These are phyloP conservation scores for Perccottus glenii DNA, from an alignment of 2,113 vertebrate species.

Conservation along the genomic window DNA sequence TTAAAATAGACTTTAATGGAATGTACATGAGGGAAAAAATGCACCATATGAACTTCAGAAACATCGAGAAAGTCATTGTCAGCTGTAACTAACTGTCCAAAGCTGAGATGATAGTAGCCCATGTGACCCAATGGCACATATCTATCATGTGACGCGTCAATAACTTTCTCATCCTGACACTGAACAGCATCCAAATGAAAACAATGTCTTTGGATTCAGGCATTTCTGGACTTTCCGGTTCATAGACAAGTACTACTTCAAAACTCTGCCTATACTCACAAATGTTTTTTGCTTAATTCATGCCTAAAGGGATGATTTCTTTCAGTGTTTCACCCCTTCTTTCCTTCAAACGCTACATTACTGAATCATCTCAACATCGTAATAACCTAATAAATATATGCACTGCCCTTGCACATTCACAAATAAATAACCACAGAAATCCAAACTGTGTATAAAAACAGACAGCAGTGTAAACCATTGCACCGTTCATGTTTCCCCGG, in stretches of 20 bases:
- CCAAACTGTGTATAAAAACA: slow-evolving; percentile 41
- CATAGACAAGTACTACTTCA: slow-evolving; percentile 12
- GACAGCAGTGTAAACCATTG: slow-evolving; percentile 55
- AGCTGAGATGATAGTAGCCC: slow-evolving; percentile 19
- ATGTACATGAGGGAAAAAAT: slow-evolving; percentile 46
- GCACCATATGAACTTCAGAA: slow-evolving; percentile 39
- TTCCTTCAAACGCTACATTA: slow-evolving; percentile 1
- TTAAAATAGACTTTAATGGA: slow-evolving; percentile 30
- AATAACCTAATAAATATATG: slow-evolving; percentile 25
- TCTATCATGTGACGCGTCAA: slow-evolving; percentile 16
- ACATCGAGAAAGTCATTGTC: slow-evolving; percentile 5
- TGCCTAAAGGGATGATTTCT: background rate
- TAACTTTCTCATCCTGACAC: slow-evolving; percentile 29
- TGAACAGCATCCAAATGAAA: slow-evolving; percentile 5
- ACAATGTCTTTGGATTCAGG: slow-evolving; percentile 32
- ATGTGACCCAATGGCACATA: slow-evolving; percentile 33
- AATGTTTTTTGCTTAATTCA: slow-evolving; percentile 3
- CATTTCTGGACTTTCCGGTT: background rate
- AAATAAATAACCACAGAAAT: slow-evolving; percentile 55
- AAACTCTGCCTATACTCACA: background rate
- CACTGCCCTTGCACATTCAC: slow-evolving; percentile 39
- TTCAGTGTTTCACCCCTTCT: background rate
- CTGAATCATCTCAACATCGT: background rate
- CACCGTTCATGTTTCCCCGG: slow-evolving; percentile 41
- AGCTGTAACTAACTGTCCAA: slow-evolving; percentile 2